A percentile compares a stretch with the other conserved stretches of the same genome.
Evolutionary conservation across 2,113 vertebrate genomes (phyloP).

Genomic region (Datnioides undecimradiatus): DNA sequence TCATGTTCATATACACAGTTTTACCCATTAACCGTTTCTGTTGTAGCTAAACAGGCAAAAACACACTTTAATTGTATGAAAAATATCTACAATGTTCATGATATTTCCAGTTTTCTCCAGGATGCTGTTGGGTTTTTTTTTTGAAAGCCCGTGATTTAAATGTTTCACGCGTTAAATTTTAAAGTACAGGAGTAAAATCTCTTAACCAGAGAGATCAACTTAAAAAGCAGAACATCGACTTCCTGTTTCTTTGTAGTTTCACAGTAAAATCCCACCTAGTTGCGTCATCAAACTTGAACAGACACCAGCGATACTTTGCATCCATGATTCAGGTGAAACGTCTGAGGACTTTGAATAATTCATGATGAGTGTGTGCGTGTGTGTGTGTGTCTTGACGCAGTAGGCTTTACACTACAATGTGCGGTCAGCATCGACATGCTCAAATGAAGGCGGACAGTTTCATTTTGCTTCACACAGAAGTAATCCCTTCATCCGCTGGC

Average conservation of each 20-base stretch:
- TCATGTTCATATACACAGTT: slow-evolving; percentile 59
- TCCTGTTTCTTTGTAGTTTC: slow-evolving; percentile 63
- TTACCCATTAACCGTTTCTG: slow-evolving; percentile 41
- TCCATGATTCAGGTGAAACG: slow-evolving; percentile 2
- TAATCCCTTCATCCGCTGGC: slow-evolving; percentile 56
- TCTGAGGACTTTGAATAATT: slow-evolving; percentile 8
- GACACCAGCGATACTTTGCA: slow-evolving; percentile 9
- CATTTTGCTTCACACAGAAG: neutral
- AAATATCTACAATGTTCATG: slow-evolving; percentile 63
- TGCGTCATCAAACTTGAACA: slow-evolving; percentile 14
- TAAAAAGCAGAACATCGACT: slow-evolving; percentile 35
- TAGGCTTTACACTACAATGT: neutral
- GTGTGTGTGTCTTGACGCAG: neutral
- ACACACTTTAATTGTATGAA: slow-evolving; percentile 26
- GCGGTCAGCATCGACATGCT: neutral
- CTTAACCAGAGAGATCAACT: slow-evolving; percentile 65
- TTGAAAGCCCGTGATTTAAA: slow-evolving; percentile 14
- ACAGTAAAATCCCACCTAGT: slow-evolving; percentile 69
- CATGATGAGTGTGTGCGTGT: neutral
- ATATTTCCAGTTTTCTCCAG: slow-evolving; percentile 81
- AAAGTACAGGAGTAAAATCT: slow-evolving; percentile 46
- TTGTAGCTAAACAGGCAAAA: slow-evolving; percentile 48
- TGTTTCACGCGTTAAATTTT: slow-evolving; percentile 33
- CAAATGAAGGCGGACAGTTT: slow-evolving; percentile 3
- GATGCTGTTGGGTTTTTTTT: slow-evolving; percentile 50